Conservation (phyloP, 2,113 vertebrate genomes). For the Cervus canadensis region DNA sequence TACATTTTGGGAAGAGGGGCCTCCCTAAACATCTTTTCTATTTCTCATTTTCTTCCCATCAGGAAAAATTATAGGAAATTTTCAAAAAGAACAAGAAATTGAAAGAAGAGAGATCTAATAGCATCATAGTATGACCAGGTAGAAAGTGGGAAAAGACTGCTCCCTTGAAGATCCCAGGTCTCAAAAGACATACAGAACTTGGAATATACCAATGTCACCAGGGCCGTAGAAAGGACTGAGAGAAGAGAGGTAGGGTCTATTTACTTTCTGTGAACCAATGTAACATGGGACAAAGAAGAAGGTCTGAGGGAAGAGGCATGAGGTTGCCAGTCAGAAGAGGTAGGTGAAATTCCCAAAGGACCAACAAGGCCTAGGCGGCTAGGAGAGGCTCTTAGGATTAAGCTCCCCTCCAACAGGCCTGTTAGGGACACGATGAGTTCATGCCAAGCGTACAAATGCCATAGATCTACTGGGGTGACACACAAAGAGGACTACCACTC, state of each 20-base stretch:
- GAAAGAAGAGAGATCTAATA: not conserved
- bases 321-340: not conserved
- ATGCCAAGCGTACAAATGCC: not conserved
- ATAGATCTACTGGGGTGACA: not conserved
- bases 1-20: not conserved
- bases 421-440: not conserved
- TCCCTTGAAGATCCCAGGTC: not conserved
- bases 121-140: not conserved
- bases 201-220: not conserved
- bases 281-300: not conserved
- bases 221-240: not conserved
- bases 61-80: not conserved
- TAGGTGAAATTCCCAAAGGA: not conserved
- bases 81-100: not conserved
- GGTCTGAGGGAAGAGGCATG: not conserved
- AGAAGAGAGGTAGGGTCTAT: not conserved
- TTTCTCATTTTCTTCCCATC: not conserved
- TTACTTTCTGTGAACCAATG: not conserved
- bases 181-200: not conserved
- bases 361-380: not conserved
- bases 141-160: not conserved
- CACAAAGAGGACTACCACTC: not conserved
- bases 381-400: not conserved
- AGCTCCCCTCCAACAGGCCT: not conserved
- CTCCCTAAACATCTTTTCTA: not conserved